Base-by-base conservation (phyloP, 1,140 invertebrate species). In the Trachymyrmex septentrionalis region DNA sequence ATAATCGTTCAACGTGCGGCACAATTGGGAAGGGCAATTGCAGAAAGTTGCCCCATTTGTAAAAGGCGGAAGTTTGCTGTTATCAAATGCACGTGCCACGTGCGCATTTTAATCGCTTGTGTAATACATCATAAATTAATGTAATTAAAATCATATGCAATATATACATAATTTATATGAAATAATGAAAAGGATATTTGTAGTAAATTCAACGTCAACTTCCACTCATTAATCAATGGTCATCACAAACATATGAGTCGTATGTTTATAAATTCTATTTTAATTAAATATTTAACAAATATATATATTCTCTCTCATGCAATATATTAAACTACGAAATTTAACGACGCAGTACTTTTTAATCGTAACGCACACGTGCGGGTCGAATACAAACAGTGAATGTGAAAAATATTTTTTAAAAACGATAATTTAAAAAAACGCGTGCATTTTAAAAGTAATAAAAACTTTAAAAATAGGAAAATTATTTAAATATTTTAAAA, bases 331-430 rank as follows among this genome's bases (percentile, higher is more conserved):
- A 44, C 21, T 48, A 34, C 3, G 19, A 67, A 67, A 38, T 76
- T 76, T 76, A 76, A 67, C n/a, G 48, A 80, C n/a, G 30, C n/a
- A 55, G 16, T 69, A 80, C 48, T 50, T 67, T 80, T 67, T n/a
- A 48, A 78, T 27, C 24, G 12, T 27, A 77, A 61, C n/a, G 3
- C 14, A 38, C 57, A n/a, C 24, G 27, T 21, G 24, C 64, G 7
- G 5, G 66, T 66, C 24, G 24, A 19, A 76, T n/a, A 6, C 10
- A 24, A 59, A 48, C 16, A 30, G 19, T 55, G 0, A 38, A 71
- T 38, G 27, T 5, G 16, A 19, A 1, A 64, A 27, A 48, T n/a
- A 9, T 63, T 69, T 67, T 24, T 34, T 34, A 34, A 34, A 27
- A 59, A 50, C 44, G 44, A 19, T 24, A 44, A 55, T 55, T 34